phyloP scores from a whole-genome alignment of 2,113 vertebrate species.

The Urocynchramus pylzowi region DNA sequence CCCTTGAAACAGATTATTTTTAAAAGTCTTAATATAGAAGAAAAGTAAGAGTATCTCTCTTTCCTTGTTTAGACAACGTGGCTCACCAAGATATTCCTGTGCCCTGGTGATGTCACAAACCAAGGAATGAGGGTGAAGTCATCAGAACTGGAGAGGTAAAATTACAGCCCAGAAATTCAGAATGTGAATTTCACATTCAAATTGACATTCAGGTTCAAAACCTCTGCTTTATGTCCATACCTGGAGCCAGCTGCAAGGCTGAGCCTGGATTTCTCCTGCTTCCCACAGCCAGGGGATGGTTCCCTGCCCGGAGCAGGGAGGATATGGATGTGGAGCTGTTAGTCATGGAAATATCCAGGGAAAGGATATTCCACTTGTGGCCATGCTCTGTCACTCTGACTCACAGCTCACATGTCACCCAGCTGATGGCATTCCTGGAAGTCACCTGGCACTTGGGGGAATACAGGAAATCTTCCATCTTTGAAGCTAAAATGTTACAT shows the following conservation, averaged over 20 bases:
- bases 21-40: background rate
- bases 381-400: constrained; percentile 12
- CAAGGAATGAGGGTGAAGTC: background rate
- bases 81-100: background rate
- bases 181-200: no score
- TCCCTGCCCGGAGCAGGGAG: background rate
- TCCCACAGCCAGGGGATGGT: background rate
- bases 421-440: background rate
- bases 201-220: no score
- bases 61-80: background rate
- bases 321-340: background rate
- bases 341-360: background rate
- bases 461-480: background rate
- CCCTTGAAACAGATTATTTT: background rate
- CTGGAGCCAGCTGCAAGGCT: background rate
- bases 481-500: background rate
- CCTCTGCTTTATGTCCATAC: background rate
- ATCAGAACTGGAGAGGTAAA: constrained; percentile 4
- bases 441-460: background rate
- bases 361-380: background rate
- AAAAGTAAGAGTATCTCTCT: background rate
- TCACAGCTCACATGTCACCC: background rate
- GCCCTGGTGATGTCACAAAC: background rate
- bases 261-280: background rate
- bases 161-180: constrained; percentile 7